Evolutionary conservation across 2,113 vertebrate genomes (phyloP).

Genomic region (Leucoraja erinaceus): DNA sequence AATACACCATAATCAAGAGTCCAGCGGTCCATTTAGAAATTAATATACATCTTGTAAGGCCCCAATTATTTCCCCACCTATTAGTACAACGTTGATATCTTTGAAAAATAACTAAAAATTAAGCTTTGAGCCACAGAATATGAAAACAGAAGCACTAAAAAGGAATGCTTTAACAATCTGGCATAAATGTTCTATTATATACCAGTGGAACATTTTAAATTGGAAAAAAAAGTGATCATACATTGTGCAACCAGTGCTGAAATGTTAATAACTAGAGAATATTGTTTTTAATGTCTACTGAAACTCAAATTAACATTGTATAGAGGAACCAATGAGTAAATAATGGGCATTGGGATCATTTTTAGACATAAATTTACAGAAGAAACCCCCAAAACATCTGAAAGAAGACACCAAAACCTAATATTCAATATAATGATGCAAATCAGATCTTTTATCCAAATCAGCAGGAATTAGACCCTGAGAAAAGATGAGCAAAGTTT

Average conservation of each 20-base stretch:
- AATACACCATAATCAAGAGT: background rate
- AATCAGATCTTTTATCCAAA: background rate
- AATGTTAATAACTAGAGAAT: conserved; percentile 4
- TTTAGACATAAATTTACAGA: background rate
- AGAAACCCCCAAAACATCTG: background rate
- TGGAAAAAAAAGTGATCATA: background rate
- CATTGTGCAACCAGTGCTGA: conserved; percentile 24
- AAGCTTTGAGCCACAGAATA: background rate
- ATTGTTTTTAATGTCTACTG: background rate
- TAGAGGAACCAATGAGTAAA: background rate
- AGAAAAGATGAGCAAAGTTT: background rate
- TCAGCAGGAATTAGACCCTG: background rate
- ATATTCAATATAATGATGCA: too few species aligned
- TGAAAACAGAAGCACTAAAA: conserved; percentile 5
- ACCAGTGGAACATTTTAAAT: background rate
- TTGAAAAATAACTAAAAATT: conserved; percentile 3
- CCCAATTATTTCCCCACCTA: background rate
- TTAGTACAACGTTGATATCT: conserved; percentile 7
- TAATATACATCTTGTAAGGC: conserved; percentile 10
- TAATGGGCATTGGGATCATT: background rate
- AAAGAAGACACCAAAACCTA: background rate
- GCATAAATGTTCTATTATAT: background rate
- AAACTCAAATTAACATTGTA: background rate
- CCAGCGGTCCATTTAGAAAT: conserved; percentile 9
- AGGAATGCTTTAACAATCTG: background rate